Evolutionary conservation across 2,888 invertebrate genomes (phyloP).

Genomic region (Ganaspis brasiliensis): DNA sequence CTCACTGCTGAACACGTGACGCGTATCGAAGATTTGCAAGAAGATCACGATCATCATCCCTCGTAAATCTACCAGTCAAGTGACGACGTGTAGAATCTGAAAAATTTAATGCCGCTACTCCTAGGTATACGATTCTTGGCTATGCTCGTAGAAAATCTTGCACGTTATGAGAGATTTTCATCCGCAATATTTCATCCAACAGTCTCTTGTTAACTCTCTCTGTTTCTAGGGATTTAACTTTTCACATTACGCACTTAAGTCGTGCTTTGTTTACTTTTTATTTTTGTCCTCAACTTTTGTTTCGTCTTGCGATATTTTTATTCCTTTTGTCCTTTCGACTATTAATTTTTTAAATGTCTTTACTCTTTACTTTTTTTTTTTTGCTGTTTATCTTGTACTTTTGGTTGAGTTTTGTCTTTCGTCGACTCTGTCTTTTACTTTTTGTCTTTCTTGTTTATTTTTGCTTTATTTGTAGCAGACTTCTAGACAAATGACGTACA

Average conservation of each 20-base stretch:
- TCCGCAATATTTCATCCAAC: constrained; percentile 11
- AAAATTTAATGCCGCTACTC: constrained; percentile 21
- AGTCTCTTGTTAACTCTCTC: constrained; percentile 4
- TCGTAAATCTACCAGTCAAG: constrained; percentile 18
- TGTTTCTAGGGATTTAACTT: constrained; percentile 9
- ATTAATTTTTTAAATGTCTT: no score
- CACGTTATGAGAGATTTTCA: constrained; percentile 25
- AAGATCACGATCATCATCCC: constrained; percentile 33
- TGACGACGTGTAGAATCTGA: constrained; percentile 30
- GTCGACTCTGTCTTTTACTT: not conserved
- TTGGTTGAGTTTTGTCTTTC: no score
- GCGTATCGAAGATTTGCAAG: constrained; percentile 22
- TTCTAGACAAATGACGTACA: not conserved
- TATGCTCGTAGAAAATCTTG: constrained; percentile 22
- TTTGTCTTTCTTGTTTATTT: not conserved
- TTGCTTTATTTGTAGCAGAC: not conserved
- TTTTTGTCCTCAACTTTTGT: not conserved
- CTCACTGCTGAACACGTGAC: constrained; percentile 17
- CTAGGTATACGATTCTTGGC: not conserved
- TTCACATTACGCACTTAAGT: constrained; percentile 11
- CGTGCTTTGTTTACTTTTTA: no score
- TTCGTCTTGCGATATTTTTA: not conserved
- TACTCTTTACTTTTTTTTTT: no score
- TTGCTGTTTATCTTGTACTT: no score
- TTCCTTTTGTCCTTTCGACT: not conserved